Evolutionary conservation across 64 coral and sea anemone genomes (phyloP), one percentile per base, ranked within the genome.

Genomic region (Montipora efflorescens): DNA sequence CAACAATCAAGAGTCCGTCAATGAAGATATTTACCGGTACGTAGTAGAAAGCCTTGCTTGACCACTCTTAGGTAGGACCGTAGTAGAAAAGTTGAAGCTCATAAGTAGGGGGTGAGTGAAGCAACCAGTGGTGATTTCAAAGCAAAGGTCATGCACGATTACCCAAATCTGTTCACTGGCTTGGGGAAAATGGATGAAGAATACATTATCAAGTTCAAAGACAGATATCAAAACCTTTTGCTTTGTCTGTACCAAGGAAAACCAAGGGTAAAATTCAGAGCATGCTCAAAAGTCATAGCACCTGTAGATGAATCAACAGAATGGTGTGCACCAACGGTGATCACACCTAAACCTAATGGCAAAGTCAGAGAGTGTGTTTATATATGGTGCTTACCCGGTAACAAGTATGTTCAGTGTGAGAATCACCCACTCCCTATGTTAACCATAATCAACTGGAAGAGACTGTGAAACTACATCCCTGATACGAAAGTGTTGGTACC

Each of bases 381-480:
- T 12, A 5, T 64, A 11, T 57, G 36, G 36, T 36, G 36, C 36
- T 36, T 36, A 36, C 36, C 36, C 36, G 12, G 82, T 11, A 88
- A 74, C 3, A 8, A 74, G 45, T 88, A 50, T 75, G 66, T 88
- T 4, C 19, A 74, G 67, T 4, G 16, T 45, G 67, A 74, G 20
- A 74, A 75, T 9, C 70, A 73, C 5, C 67, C 36, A 11, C 67
- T 88, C 1, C 85, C 48, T 45, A 47, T 74, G 85, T 88, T 36
- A 67, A 88, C 36, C 36, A 36, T 36, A 36, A 36, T 36, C 36
- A 36, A 2, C 36, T 36, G 36, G 36, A 36, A 36, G 36, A 36
- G 36, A 36, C 10, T 55, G 52, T 55, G 52, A 10, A 55, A 10
- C 52, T 10, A 55, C 52, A 36, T 36, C 36, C 36, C 36, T 36